Base-by-base conservation (phyloP, 2,888 invertebrate genomes). In the Drosophila neonasuta region DNA sequence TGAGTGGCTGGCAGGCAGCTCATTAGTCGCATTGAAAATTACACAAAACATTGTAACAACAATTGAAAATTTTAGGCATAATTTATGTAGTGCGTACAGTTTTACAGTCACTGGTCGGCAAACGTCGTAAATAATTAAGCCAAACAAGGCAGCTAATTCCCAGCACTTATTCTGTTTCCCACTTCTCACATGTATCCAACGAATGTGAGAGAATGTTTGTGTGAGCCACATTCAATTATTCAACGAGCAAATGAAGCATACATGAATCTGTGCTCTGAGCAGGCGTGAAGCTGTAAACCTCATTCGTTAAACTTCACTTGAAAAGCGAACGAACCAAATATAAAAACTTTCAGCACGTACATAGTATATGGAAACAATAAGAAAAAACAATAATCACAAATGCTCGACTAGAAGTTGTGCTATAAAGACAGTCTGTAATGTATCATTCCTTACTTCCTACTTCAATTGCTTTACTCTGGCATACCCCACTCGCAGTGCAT, bases 231-330 rank as follows among this genome's bases (percentile, higher is more conserved):
- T 66, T 85, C 67, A 86, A 83, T 82, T 87, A 87, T 82, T 87
- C 80, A 80, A 64, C 32, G 46, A 54, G 48, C 71, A 77, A 84
- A 84, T 80, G 81, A 74, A 77, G 67, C 64, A 74, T 56, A 64
- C 61, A 68, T 61, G 74, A 68, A 74, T 58, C 74, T 44, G 32
- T 57, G 49, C 60, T 58, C 46, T 44, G 74, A 72, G 70, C 70
- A 79, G 82, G 86, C 87, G 77, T 87, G 59, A 83, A 73, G 63
- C 77, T 68, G 85, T 71, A 76, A 82, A 70, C 80, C 82, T 85
- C 73, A 82, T 77, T 82, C 71, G 67, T 50, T 50, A 52, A 61
- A 79, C 73, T 68, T 82, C 51, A 44, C 65, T 63, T 52, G 49
- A 54, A 6, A 62, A 71, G 64, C 59, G 64, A 54, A 42, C 54